Conservation (phyloP, 1,140 invertebrate species). For the Pinna nobilis region DNA sequence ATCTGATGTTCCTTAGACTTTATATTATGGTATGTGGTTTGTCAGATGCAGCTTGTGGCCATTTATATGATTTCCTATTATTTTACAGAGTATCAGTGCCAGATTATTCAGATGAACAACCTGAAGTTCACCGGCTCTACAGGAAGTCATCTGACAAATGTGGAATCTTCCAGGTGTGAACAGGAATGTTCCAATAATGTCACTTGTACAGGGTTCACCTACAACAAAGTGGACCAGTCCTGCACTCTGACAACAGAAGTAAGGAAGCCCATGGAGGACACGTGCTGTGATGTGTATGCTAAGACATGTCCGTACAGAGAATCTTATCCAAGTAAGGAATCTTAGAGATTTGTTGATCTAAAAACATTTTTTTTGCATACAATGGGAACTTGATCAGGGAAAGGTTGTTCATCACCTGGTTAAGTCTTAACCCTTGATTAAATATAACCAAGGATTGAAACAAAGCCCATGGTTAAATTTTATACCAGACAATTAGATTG, state of each 20-base stretch:
- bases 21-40: too few relatives aligned
- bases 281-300: slow-evolving; percentile 42
- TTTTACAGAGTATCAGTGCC: slow-evolving; percentile 31
- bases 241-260: slow-evolving; percentile 25
- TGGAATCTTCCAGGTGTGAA: neutral
- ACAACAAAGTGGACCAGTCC: slow-evolving; percentile 1
- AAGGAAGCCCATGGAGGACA: slow-evolving; percentile 11
- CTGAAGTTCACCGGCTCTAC: neutral
- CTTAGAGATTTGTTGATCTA: too few relatives aligned
- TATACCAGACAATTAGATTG: too few relatives aligned
- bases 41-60: too few relatives aligned
- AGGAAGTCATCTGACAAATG: neutral
- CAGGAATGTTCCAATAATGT: neutral
- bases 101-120: neutral
- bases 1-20: neutral
- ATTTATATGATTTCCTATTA: neutral
- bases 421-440: too few relatives aligned
- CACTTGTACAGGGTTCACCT: slow-evolving; percentile 22
- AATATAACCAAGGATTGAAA: too few relatives aligned
- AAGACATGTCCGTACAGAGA: slow-evolving; percentile 44
- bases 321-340: neutral
- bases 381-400: too few relatives aligned
- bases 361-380: too few relatives aligned
- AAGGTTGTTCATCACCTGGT: too few relatives aligned
- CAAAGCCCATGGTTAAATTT: too few relatives aligned